Base-by-base conservation (phyloP, 2,888 invertebrate species). In the Spisula subtruncata region DNA sequence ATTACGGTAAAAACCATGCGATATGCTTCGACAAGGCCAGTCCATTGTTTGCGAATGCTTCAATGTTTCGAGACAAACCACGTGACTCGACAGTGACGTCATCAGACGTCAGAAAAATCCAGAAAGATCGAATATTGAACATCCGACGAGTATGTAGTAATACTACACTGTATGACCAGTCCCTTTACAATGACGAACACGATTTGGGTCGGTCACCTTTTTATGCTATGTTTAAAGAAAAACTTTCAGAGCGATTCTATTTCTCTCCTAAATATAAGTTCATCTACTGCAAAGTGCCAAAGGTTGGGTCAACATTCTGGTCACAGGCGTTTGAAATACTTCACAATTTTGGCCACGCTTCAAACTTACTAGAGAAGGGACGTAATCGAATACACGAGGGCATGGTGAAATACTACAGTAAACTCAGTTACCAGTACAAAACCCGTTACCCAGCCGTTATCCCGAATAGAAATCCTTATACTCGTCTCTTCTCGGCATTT, bases 271-370 rank as follows among this genome's bases (percentile, higher is more conserved):
- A 32, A 18, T 75, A 75, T 14, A 75, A 75, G 25, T 75, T 75
- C 35, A 32, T 32, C 1, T 75, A 75, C 35, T 75, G 75, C 35
- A 75, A 75, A 32, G 75, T 75, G 5, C 75, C 75, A 16, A 75
- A 75, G 32, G 16, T 32, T 75, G 75, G 75, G 0, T 75, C 75
- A 10, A 75, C 75, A 10, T 75, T 75, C 25, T 75, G 75, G 75
- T 75, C 75, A 75, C 75, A 75, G 14, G 75, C 32, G 18, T 75
- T 75, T 75, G 35, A 75, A 75, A 75, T 75, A 35, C 32, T 75
- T 6, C 75, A 75, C 25, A 35, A 75, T 16, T 16, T 25, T 25
- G 35, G 35, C 35, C 12, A 35, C 35, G 16, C 14, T 14, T 32
- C 35, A 29, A 35, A 5, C 35, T 35, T 32, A 4, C 16, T 75